These are phyloP conservation scores for Sceloporus undulatus DNA, from an alignment of 2,113 vertebrate species.

Conservation along the genomic window DNA sequence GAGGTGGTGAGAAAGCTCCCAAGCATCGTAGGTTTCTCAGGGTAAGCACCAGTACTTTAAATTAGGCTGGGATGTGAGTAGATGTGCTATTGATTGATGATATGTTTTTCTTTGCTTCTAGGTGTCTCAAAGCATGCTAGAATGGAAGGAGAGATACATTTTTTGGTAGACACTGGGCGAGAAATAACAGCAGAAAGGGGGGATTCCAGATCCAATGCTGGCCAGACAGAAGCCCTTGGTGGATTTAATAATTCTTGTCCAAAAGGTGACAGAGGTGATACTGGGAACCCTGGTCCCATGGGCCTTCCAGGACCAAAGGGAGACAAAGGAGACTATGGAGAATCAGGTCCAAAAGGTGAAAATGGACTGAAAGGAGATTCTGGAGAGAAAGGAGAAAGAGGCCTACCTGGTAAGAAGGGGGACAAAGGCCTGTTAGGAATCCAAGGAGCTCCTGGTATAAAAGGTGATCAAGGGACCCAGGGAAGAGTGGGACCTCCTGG, in stretches of 20 bases:
- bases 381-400: neutral
- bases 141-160: slow-evolving; percentile 26
- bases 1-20: neutral
- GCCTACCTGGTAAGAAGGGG: slow-evolving; percentile 9
- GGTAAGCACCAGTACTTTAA: neutral
- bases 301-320: slow-evolving; percentile 8
- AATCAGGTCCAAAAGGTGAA: slow-evolving; percentile 7
- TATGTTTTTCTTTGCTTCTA: slow-evolving; percentile 19
- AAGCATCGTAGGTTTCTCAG: neutral
- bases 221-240: slow-evolving; percentile 15
- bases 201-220: neutral
- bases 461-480: slow-evolving; percentile 41
- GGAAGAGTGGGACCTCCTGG: slow-evolving; percentile 30
- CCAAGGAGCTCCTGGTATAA: slow-evolving; percentile 20
- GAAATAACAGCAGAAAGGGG: slow-evolving; percentile 1
- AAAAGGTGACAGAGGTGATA: slow-evolving; percentile 37
- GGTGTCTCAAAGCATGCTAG: slow-evolving; percentile 7
- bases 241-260: slow-evolving; percentile 23
- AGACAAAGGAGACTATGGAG: slow-evolving; percentile 17
- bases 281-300: neutral
- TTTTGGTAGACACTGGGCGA: neutral
- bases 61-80: neutral
- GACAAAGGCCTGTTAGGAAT: neutral
- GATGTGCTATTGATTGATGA: neutral
- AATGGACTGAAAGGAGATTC: slow-evolving; percentile 28